Evolutionary conservation across 2,888 invertebrate species (phyloP), one percentile per base, ranked within the genome.

Genomic region (Drosophila bunnanda): DNA sequence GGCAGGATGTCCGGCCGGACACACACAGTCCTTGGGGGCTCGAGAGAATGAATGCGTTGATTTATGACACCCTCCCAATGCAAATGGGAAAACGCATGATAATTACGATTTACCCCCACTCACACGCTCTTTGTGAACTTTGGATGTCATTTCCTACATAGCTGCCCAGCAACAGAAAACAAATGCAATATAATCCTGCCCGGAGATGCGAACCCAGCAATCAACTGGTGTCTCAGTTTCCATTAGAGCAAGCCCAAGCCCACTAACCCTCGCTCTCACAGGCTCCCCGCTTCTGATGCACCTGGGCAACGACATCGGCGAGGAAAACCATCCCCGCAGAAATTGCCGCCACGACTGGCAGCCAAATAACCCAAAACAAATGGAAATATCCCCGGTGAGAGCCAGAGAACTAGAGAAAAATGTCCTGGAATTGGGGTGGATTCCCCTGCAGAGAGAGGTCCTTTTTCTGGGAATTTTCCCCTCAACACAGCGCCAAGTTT

Each of bases 191-290:
- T 80, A 80, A 76, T 76, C 76, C 76, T 7, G 10, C 12, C 17
- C 28, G 2, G 46, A 46, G 28, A 46, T 46, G 46, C 28, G n/a
- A 78, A 76, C 70, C 78, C 76, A 68, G 79, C 89, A 90, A 90
- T 90, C 90, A 90, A 90, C 90, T 90, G 90, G 90, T 90, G 90
- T 90, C 89, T 90, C 86, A 79, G 80, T 88, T 88, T 79, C 81
- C 82, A 86, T 86, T 81, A 79, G 75, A 66, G 22, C n/a, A 25
- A 36, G 12, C 36, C 36, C 36, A 36, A 22, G 10, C 36, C 12
- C 22, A 36, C 36, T n/a, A n/a, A n/a, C 36, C 36, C 53, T n/a
- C 36, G 36, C 36, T 36, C 34, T 9, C 34, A 20, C 38, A 39
- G 17, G 20, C 50, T 53, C 50, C 46, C 56, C 53, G 32, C 57